Evolutionary conservation across 2,797 vertebrate genomes (phyloP).

Genomic region (Sebastes trivittatus): DNA sequence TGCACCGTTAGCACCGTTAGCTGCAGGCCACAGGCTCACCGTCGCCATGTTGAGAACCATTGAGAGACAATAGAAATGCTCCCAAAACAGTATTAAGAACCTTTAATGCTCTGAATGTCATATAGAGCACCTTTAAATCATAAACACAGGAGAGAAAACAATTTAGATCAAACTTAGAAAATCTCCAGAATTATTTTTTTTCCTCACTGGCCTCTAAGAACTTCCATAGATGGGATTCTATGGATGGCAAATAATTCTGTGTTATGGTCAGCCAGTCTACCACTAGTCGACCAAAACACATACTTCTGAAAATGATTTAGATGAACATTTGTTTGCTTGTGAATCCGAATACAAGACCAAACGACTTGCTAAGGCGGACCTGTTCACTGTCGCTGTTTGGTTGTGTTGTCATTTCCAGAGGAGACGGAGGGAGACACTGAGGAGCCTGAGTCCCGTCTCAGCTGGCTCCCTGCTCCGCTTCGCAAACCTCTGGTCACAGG

Average conservation of each 20-base stretch:
- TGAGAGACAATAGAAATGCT: too few species aligned
- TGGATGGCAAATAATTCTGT: background rate
- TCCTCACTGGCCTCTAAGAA: background rate
- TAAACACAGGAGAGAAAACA: background rate
- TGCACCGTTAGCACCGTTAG: too few species aligned
- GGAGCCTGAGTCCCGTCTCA: slow-evolving; percentile 64
- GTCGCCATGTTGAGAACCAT: too few species aligned
- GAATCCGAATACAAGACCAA: background rate
- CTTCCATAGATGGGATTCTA: background rate
- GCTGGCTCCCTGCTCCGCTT: slow-evolving; percentile 67
- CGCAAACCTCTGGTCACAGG: slow-evolving; percentile 69
- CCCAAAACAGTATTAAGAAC: too few species aligned
- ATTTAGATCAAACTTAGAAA: background rate
- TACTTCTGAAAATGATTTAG: background rate
- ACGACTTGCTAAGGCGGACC: background rate
- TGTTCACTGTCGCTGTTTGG: background rate
- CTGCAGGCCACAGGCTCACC: too few species aligned
- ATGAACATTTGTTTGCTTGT: background rate
- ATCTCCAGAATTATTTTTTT: background rate
- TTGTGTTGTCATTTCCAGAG: slow-evolving; percentile 59
- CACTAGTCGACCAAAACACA: background rate
- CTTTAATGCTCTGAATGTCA: too few species aligned
- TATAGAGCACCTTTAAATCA: background rate
- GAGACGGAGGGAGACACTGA: slow-evolving; percentile 57
- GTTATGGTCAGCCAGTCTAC: background rate